Percentiles rank a stretch among this genome's conserved stretches.
Conservation (phyloP, 2,113 vertebrate genomes). For the Pontoporia blainvillei region DNA sequence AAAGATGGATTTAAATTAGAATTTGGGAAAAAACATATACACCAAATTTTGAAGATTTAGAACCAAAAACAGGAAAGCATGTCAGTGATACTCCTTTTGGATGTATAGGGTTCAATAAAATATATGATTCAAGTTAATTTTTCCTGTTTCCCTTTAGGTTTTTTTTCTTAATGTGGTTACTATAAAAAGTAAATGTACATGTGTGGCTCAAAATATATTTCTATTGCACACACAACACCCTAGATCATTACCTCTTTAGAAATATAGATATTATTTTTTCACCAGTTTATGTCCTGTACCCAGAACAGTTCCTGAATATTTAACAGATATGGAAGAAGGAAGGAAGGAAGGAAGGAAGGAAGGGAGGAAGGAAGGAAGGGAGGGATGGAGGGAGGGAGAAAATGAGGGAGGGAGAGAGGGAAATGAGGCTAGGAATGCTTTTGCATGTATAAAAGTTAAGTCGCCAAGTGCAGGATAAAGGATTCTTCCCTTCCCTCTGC, state of each 20-base stretch:
- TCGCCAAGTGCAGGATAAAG: neutral
- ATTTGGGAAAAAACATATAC: neutral
- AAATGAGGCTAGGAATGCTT: neutral
- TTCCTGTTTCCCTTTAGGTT: neutral
- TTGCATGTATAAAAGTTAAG: neutral
- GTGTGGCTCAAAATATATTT: neutral
- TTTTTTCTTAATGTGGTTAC: neutral
- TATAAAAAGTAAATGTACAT: neutral
- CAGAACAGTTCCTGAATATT: neutral
- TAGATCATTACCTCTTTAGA: neutral
- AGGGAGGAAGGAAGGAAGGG: too few relatives aligned
- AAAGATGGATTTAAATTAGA: neutral
- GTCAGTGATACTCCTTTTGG: neutral
- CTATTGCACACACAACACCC: neutral
- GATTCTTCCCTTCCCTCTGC: neutral
- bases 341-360: too few relatives aligned
- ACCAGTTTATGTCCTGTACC: neutral
- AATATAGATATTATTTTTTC: neutral
- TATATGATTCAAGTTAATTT: neutral
- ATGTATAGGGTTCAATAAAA: neutral
- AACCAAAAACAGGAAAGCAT: neutral
- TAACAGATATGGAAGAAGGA: neutral
- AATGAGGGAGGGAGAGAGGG: too few relatives aligned
- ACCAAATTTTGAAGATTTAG: neutral
- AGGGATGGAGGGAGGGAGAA: fast-evolving